Base-by-base conservation (phyloP, 2,888 invertebrate species). In the Archips crataeganus region DNA sequence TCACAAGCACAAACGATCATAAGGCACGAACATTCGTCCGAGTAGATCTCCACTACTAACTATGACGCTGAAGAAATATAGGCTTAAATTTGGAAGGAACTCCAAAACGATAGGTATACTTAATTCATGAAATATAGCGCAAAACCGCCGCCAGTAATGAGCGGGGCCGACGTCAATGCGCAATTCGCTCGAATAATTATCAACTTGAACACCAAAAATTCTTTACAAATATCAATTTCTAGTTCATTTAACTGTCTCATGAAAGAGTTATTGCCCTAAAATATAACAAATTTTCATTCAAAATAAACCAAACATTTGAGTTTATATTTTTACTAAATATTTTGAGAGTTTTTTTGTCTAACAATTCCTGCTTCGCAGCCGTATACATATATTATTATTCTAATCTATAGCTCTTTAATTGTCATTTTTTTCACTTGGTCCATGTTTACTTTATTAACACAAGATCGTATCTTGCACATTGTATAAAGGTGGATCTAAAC, bases 221-320 rank as follows among this genome's bases (percentile, higher is more conserved):
- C 42, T 62, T 42, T 60, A 39, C 10, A 39, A 60, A 60, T 39
- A 60, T n/a, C n/a, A 11, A 34, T 67, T 68, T 49, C n/a, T 39
- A 39, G 39, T 39, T 36, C 2, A 36, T 36, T 39, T 39, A 39
- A 39, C 5, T 36, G 3, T 36, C 36, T 36, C 3, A 5, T 36
- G 36, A 39, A 5, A 23, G 1, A 23, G 23, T 23, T 23, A 23
- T 23, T 23, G 23, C 23, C 23, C 23, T 23, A 23, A 23, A 23
- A 23, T 23, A 23, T 23, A 23, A 23, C 23, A 23, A 23, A 23
- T 23, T 23, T 23, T 23, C 0, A 23, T 23, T 23, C 23, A 23
- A 23, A 23, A 23, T 23, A 23, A 23, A 23, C 23, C 23, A 23
- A 23, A 23, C 23, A 23, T 23, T 23, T 23, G 23, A 23, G 23